Evolutionary conservation across 2,797 vertebrate genomes (phyloP).

Genomic region (Dendrocincla fuliginosa): DNA sequence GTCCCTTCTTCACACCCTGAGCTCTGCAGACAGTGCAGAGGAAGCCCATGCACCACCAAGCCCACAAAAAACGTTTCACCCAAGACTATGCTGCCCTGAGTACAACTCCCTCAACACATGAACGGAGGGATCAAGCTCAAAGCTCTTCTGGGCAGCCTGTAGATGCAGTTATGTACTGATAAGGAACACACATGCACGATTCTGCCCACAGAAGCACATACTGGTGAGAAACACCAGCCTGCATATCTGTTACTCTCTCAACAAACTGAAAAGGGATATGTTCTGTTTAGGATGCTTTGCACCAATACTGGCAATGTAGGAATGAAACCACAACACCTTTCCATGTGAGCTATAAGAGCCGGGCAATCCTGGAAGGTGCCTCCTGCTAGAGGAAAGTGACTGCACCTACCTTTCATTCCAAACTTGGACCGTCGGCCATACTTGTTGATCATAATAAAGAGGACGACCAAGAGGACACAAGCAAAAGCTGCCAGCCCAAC

Average conservation of each 20-base stretch:
- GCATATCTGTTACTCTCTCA: not conserved
- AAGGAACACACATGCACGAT: not conserved
- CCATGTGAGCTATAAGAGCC: not conserved
- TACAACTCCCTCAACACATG: not conserved
- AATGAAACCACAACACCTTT: conserved; percentile 48
- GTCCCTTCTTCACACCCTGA: not conserved
- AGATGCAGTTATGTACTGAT: not conserved
- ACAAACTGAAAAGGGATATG: not conserved
- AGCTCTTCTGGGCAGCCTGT: not conserved
- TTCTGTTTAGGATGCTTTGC: not conserved
- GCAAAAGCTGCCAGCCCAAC: conserved; percentile 95
- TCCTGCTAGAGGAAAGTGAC: not conserved
- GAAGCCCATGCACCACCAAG: not conserved
- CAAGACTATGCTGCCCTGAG: not conserved
- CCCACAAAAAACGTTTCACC: not conserved
- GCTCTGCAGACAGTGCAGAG: not conserved
- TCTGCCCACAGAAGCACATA: not conserved
- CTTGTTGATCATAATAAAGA: conserved; percentile 99
- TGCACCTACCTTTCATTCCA: conserved; percentile 94
- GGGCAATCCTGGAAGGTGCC: conserved; percentile 38
- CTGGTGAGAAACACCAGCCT: not conserved
- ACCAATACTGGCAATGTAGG: not conserved
- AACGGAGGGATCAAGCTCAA: not conserved
- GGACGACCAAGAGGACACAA: conserved; percentile 91
- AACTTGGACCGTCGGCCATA: conserved; percentile 96